Conservation (phyloP, 2,113 vertebrate species). For the Bombycilla garrulus region DNA sequence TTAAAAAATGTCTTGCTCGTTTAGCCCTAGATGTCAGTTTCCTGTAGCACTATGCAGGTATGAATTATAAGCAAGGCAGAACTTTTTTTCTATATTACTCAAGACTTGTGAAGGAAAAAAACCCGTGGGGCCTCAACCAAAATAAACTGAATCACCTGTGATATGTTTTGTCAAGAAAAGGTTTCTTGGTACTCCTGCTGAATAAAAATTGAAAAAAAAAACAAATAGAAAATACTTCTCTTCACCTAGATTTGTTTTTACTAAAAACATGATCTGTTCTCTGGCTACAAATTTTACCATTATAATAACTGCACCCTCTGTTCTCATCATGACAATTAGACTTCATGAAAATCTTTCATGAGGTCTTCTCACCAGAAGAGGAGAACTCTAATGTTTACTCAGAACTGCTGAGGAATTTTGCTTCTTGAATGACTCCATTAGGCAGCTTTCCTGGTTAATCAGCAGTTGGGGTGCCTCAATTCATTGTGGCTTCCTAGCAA, state of each 20-base stretch:
- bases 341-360: background rate
- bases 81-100: background rate
- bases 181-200: background rate
- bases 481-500: background rate
- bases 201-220: background rate
- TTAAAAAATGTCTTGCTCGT: background rate
- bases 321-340: background rate
- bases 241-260: background rate
- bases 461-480: background rate
- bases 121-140: background rate
- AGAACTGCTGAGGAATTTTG: background rate
- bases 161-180: background rate
- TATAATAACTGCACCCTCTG: background rate
- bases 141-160: background rate
- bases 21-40: background rate
- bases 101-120: background rate
- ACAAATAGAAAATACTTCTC: background rate
- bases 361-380: background rate
- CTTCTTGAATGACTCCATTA: background rate
- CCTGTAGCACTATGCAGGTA: background rate
- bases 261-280: background rate
- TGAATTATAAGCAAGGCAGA: background rate
- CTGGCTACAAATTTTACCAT: background rate
- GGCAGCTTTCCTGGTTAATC: background rate
- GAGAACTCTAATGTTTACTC: background rate